Base-by-base conservation (phyloP, 2,113 vertebrate species). In the Mola mola region DNA sequence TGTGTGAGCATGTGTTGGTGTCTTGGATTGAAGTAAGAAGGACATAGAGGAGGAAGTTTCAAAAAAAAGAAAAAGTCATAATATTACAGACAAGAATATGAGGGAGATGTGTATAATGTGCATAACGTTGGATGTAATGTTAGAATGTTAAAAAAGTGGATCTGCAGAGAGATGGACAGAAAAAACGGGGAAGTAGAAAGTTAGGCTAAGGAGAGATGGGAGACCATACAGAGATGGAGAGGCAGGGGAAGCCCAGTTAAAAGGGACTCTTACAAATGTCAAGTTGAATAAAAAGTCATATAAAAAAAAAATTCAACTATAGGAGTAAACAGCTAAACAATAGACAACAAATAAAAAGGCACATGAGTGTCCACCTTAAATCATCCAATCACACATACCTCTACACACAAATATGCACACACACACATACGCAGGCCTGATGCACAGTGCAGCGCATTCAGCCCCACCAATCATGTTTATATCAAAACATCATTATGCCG, bases 401-500 rank as follows among this genome's bases (percentile, higher is more conserved):
- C 40, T 13, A 15, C 28, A 31, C 48, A 57, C 50, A 58, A 47
- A 42, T 41, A 28, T 44, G 24, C 53, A 40, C 41, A 48, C 43
- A 66, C 26, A 44, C 33, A 69, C 44, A 47, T 48, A 34, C 48
- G 24, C 47, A 34, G 46, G 79, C 73, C 50, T 33, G 53, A 66
- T 68, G 67, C 81, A 74, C 78, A 75, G 81, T 69, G 60, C 72
- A 11, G 72, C 34, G 9, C 82, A 76, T 92, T 89, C 86, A 86
- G 91, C 92, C 89, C 84, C 91, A 96, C 94, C 93, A 93, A 94
- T 97, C 95, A 95, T 95, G 90, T 94, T 95, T 94, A 94, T 95
- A 95, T 94, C 83, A 89, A 95, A 95, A 93, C 89, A 91, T 95
- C 95, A 96, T 96, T 94, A 96, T 93, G 91, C 93, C 88, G 93